phyloP scores from a whole-genome alignment of 2,113 vertebrate species.

The Calyptomena viridis region DNA sequence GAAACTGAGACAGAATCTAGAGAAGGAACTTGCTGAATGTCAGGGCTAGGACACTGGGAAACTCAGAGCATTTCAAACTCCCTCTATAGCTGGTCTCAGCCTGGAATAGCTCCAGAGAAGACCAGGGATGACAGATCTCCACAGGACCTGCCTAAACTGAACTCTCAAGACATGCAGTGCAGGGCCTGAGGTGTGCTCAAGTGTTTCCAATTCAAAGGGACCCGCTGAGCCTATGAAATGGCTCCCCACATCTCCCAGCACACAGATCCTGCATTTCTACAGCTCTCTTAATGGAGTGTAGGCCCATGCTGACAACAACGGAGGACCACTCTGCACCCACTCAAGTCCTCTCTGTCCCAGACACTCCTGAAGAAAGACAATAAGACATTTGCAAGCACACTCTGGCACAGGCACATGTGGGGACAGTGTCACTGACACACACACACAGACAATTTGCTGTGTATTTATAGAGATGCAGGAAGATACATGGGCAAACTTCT shows the following conservation, averaged over 20 bases:
- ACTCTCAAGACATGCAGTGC: background rate
- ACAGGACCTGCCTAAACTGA: background rate
- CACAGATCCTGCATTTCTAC: background rate
- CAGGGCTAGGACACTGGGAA: background rate
- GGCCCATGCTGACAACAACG: no score
- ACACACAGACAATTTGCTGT: rapidly evolving
- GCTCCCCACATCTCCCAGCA: background rate
- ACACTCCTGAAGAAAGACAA: background rate
- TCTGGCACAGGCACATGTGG: rapidly evolving
- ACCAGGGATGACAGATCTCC: background rate
- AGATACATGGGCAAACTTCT: rapidly evolving
- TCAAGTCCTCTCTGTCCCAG: background rate
- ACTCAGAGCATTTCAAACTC: background rate
- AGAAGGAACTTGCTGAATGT: background rate
- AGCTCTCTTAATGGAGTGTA: background rate
- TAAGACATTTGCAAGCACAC: background rate
- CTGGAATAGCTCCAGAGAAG: background rate
- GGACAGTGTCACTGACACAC: background rate
- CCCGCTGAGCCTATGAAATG: background rate
- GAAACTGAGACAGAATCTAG: background rate
- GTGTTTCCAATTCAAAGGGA: background rate
- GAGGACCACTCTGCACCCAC: background rate
- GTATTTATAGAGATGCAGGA: background rate
- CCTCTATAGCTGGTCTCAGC: background rate
- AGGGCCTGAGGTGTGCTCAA: background rate